Conservation (phyloP, 2,888 invertebrate species). For the Orchestes rusci region DNA sequence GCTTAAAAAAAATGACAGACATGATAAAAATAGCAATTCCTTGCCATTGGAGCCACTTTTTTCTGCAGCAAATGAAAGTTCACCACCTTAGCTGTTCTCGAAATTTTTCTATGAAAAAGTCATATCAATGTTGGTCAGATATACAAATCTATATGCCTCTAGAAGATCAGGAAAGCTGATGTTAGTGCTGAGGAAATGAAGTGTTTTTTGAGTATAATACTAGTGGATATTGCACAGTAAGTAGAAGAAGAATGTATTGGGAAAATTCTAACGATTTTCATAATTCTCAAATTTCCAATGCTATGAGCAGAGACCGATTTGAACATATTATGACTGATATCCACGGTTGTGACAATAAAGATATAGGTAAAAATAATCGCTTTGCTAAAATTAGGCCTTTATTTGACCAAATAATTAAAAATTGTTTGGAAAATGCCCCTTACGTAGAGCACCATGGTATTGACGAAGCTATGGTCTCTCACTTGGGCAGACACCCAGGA, state of each 20-base stretch:
- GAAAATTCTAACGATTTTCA: slow-evolving; percentile 3
- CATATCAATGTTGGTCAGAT: too few species aligned
- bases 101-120: too few species aligned
- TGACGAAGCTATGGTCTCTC: slow-evolving; percentile 25
- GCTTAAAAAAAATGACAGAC: too few species aligned
- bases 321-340: slow-evolving; percentile 8
- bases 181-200: too few species aligned
- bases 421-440: slow-evolving; percentile 5
- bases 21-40: too few species aligned
- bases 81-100: too few species aligned
- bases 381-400: slow-evolving; percentile 10
- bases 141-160: too few species aligned
- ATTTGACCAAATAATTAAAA: slow-evolving; percentile 5
- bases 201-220: slow-evolving; percentile 1
- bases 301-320: slow-evolving; percentile 11
- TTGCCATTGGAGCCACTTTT: too few species aligned
- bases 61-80: too few species aligned
- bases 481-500: slow-evolving; percentile 24
- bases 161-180: too few species aligned
- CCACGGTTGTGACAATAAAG: slow-evolving; percentile 1
- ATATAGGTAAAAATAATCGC: slow-evolving; percentile 5
- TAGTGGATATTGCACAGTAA: slow-evolving; percentile 5
- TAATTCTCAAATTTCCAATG: slow-evolving; percentile 3
- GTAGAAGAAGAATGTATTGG: slow-evolving; percentile 5
- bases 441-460: slow-evolving; percentile 21